Evolutionary conservation across 2,888 invertebrate species (phyloP).

Genomic region (Coremacera marginata): DNA sequence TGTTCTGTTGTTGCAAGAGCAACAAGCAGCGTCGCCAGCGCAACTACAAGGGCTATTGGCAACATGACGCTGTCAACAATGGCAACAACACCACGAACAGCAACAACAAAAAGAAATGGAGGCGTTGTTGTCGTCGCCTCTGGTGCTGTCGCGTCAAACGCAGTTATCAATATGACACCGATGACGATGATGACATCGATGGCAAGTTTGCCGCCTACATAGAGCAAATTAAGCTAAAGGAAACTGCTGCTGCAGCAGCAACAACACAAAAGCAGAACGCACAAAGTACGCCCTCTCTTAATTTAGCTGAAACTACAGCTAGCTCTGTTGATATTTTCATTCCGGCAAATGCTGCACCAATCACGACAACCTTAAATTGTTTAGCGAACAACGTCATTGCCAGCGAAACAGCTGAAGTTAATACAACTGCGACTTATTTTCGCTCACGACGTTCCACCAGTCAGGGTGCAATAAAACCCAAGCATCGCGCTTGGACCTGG

Average conservation of each 20-base stretch:
- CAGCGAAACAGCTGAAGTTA: background rate
- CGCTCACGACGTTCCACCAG: conserved; percentile 31
- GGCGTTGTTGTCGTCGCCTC: conserved; percentile 44
- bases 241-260: conserved; percentile 41
- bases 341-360: conserved; percentile 1
- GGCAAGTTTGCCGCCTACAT: conserved; percentile 64
- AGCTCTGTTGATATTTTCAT: conserved; percentile 10
- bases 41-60: conserved; percentile 41
- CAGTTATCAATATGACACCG: conserved; percentile 54
- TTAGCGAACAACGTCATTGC: background rate
- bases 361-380: background rate
- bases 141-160: conserved; percentile 45
- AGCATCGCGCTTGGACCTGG: conserved; percentile 65
- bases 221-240: conserved; percentile 59
- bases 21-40: background rate
- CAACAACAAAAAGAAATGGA: background rate
- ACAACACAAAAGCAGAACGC: background rate
- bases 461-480: conserved; percentile 12
- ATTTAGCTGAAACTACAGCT: conserved; percentile 37
- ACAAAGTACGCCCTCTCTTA: conserved; percentile 36
- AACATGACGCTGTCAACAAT: conserved; percentile 24
- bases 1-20: conserved; percentile 9
- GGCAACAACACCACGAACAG: conserved; percentile 29
- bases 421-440: conserved; percentile 9
- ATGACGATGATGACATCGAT: conserved; percentile 66